phyloP scores from a whole-genome alignment of 2,113 vertebrate genomes.

The Elephantulus edwardii region DNA sequence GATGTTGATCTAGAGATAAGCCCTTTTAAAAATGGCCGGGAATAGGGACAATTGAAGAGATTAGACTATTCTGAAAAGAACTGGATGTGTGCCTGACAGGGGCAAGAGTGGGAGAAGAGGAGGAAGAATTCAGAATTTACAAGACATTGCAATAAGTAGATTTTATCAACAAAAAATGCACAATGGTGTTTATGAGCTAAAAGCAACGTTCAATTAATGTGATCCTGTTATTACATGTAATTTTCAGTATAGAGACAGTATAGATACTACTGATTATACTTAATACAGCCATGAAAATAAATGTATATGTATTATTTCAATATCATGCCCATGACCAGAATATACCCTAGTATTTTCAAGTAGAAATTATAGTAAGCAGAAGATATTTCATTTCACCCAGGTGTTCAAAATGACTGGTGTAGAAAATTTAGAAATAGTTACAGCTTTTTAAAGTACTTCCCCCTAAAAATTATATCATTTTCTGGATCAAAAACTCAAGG shows the following conservation, averaged over 20 bases:
- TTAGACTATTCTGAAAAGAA: not conserved
- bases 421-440: not conserved
- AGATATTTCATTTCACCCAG: not conserved
- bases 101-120: not conserved
- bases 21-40: not conserved
- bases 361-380: not conserved
- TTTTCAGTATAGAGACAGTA: too few species aligned
- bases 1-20: not conserved
- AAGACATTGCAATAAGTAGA: not conserved
- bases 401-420: not conserved
- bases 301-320: not conserved
- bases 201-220: too few species aligned
- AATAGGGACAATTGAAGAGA: not conserved
- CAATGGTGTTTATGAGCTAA: not conserved
- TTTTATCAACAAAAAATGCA: not conserved
- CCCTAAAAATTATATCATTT: not conserved
- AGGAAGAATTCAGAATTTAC: constrained; percentile 9
- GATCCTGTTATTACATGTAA: too few species aligned
- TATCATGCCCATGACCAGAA: not conserved
- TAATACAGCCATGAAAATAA: not conserved
- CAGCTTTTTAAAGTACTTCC: not conserved
- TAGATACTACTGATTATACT: too few species aligned
- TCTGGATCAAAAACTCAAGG: not conserved
- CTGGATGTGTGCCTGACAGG: not conserved
- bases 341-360: not conserved